Conservation (phyloP, 2,113 vertebrate genomes). For the Macquaria australasica region DNA sequence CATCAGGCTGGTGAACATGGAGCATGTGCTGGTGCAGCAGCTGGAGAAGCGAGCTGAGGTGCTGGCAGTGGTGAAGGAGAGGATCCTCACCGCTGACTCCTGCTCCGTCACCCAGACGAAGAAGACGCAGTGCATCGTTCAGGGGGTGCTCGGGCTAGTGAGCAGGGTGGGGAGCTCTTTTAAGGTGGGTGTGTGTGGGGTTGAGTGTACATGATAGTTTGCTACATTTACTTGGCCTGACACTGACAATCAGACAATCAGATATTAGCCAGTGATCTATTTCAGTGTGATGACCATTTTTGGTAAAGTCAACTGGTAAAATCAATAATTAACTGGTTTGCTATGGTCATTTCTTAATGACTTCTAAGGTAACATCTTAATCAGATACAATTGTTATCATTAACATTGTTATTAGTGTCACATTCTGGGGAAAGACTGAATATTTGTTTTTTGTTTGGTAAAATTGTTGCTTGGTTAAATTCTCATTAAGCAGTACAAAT, state of each 20-base stretch:
- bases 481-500: background rate
- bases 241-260: too few species aligned
- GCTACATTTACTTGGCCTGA: background rate
- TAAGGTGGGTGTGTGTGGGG: slow-evolving; percentile 75
- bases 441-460: too few species aligned
- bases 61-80: slow-evolving; percentile 90
- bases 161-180: slow-evolving; percentile 71
- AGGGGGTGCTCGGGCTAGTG: slow-evolving; percentile 72
- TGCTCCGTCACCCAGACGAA: slow-evolving; percentile 83
- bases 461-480: background rate
- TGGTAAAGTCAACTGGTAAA: background rate
- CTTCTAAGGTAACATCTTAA: background rate
- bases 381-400: background rate
- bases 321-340: background rate
- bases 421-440: too few species aligned
- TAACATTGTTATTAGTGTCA: background rate
- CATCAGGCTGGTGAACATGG: slow-evolving; percentile 85
- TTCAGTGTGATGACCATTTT: background rate
- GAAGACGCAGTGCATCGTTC: slow-evolving; percentile 79
- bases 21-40: slow-evolving; percentile 86
- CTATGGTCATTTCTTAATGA: background rate
- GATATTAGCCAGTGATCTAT: background rate
- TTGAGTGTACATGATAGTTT: background rate
- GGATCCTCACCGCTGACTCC: slow-evolving; percentile 88
- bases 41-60: slow-evolving; percentile 83